phyloP scores from a whole-genome alignment of 2,888 invertebrate species.

The Phaonia tiefii region DNA sequence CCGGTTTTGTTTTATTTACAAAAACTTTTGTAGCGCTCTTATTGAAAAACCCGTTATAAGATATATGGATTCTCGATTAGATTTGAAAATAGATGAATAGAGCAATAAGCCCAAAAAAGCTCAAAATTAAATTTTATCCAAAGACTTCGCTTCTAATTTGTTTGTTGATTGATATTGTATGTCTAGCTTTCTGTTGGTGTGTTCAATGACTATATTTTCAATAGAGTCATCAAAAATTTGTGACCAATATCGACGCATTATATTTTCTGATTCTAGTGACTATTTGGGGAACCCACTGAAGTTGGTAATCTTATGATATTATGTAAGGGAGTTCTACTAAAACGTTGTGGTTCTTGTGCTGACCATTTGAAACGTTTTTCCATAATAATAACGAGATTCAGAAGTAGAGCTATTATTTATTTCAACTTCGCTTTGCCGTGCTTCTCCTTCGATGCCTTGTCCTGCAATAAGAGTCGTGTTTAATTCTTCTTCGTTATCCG shows the following conservation, averaged over 20 bases:
- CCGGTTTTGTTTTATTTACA: no score
- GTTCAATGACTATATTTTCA: conserved; percentile 20
- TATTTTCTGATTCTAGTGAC: conserved; percentile 9
- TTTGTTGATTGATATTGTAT: no score
- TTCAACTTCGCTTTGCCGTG: background rate
- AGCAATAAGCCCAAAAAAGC: no score
- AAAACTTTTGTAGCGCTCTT: no score
- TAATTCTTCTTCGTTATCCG: no score
- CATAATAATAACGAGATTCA: conserved; percentile 9
- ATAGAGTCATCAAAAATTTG: conserved; percentile 26
- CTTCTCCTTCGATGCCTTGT: no score
- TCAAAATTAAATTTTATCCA: no score
- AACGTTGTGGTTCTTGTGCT: conserved; percentile 31
- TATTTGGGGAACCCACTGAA: conserved; percentile 5
- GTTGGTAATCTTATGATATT: conserved; percentile 2
- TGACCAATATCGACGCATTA: conserved; percentile 26
- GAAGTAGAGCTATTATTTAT: conserved; percentile 4
- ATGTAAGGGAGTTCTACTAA: conserved; percentile 22
- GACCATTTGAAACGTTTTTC: conserved; percentile 31
- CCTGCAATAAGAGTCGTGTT: no score
- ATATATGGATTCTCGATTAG: conserved; percentile 3
- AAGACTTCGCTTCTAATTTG: no score
- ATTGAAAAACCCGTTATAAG: background rate
- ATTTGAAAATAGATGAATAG: conserved; percentile 5
- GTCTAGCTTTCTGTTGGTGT: conserved; percentile 34